Conservation (phyloP, 2,888 invertebrate species). For the Periphyllus acericola region DNA sequence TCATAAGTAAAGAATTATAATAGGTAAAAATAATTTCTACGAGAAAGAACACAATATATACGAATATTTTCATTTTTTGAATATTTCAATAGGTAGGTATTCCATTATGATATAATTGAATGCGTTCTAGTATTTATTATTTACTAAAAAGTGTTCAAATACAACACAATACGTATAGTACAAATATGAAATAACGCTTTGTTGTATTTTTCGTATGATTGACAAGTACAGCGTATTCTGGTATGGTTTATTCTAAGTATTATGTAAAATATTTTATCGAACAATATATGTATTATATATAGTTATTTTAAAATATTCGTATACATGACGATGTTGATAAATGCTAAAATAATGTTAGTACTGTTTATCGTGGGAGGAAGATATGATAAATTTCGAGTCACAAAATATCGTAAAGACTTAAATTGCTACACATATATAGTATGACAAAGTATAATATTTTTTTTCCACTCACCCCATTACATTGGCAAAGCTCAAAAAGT, state of each 20-base stretch:
- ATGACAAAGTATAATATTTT: conserved; percentile 46
- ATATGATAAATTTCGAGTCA: conserved; percentile 37
- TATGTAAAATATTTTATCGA: conserved; percentile 34
- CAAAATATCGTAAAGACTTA: conserved; percentile 31
- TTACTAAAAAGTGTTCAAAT: background rate
- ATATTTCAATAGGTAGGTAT: background rate
- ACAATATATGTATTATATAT: background rate
- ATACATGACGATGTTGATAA: conserved; percentile 19
- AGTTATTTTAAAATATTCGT: conserved; percentile 38
- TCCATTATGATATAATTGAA: background rate
- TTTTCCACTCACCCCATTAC: conserved; percentile 28
- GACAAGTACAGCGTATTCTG: conserved; percentile 21
- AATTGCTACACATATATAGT: conserved; percentile 33
- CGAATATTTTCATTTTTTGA: background rate
- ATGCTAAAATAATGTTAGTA: conserved; percentile 21
- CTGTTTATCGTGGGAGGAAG: conserved; percentile 15
- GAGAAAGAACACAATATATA: background rate
- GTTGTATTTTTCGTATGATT: conserved; percentile 16
- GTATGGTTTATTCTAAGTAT: background rate
- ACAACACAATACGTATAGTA: background rate
- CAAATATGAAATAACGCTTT: background rate
- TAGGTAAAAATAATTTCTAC: background rate
- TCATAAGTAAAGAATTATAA: too few relatives aligned
- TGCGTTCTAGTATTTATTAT: background rate
- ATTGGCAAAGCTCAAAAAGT: conserved; percentile 54